Percentiles rank a stretch among this genome's conserved stretches.
These are phyloP conservation scores for Drosophila anomalipes DNA, from an alignment of 2,888 invertebrate genomes.

Conservation along the genomic window DNA sequence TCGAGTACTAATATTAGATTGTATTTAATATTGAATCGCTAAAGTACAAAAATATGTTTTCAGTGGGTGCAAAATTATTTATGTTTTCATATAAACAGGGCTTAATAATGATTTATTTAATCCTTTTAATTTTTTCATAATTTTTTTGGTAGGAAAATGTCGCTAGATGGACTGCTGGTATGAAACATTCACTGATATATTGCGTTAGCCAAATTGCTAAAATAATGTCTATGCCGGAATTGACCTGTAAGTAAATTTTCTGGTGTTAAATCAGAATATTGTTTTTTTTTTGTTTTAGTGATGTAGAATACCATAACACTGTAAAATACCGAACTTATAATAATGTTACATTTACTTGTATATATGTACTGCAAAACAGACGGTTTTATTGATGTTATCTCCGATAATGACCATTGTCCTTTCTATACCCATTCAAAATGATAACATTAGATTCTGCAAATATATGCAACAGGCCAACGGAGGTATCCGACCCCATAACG, in stretches of 20 bases:
- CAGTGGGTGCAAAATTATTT: neutral
- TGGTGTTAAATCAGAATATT: neutral
- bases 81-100: neutral
- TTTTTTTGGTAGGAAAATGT: constrained; percentile 22
- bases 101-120: constrained; percentile 5
- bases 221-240: constrained; percentile 22
- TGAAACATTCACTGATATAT: constrained; percentile 11
- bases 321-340: neutral
- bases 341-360: neutral
- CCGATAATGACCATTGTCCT: neutral
- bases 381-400: neutral
- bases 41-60: neutral
- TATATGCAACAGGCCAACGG: neutral
- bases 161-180: constrained; percentile 18
- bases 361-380: neutral
- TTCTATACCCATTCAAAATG: neutral
- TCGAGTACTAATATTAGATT: neutral
- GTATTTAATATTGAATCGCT: neutral
- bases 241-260: constrained; percentile 21
- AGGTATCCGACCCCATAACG: neutral
- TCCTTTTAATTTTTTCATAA: constrained; percentile 11
- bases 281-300: neutral
- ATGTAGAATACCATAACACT: neutral
- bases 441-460: neutral
- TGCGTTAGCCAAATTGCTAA: constrained; percentile 17